These are phyloP conservation scores for Heliconius erato DNA, from an alignment of 2,888 invertebrate species.

Conservation along the genomic window DNA sequence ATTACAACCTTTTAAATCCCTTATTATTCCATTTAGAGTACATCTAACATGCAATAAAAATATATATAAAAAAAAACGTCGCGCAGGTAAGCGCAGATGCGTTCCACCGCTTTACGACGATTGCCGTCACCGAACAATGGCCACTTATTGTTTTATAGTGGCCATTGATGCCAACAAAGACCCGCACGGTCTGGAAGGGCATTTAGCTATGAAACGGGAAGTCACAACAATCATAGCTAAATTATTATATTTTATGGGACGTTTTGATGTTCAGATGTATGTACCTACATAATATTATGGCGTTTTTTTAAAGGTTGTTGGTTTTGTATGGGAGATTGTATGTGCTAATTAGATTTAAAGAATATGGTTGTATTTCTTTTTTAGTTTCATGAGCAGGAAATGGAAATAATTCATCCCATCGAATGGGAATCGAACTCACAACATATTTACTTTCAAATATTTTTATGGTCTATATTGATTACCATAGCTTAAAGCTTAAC, in stretches of 20 bases:
- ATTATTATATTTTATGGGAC: conserved; percentile 5
- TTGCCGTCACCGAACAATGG: conserved; percentile 74
- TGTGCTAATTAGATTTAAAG: not conserved
- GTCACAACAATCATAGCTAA: conserved; percentile 17
- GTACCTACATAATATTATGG: not conserved
- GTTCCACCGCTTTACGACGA: conserved; percentile 67
- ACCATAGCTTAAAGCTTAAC: too few relatives aligned
- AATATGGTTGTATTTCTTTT: not conserved
- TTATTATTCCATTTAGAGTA: conserved; percentile 39
- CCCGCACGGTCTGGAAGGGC: conserved; percentile 45
- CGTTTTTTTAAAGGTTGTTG: not conserved
- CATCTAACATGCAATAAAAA: conserved; percentile 45
- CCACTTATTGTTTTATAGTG: conserved; percentile 68
- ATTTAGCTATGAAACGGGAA: conserved; percentile 38
- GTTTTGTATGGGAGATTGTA: not conserved
- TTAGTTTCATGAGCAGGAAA: not conserved
- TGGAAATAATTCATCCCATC: not conserved
- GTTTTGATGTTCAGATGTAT: not conserved
- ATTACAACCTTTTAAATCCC: conserved; percentile 8
- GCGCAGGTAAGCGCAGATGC: conserved; percentile 62
- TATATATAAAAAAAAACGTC: conserved; percentile 47
- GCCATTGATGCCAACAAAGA: conserved; percentile 48
- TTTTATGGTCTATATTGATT: too few relatives aligned
- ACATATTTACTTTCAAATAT: not conserved
- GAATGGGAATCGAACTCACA: not conserved